Evolutionary conservation across 2,888 invertebrate species (phyloP).

Genomic region (Epinotia bilunana): DNA sequence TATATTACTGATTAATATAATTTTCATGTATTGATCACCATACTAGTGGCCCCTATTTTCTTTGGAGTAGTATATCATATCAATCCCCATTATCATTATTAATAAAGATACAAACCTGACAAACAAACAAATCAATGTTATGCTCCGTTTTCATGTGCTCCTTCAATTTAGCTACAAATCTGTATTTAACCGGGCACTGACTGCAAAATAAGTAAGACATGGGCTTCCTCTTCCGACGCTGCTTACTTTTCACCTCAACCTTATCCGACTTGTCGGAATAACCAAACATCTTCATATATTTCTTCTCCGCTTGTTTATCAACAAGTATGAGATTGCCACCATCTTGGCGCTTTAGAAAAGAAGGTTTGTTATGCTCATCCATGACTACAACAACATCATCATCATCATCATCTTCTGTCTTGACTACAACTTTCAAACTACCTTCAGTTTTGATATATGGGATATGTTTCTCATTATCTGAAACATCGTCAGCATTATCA

Average conservation of each 20-base stretch:
- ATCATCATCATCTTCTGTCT: constrained; percentile 53
- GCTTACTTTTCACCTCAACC: constrained; percentile 48
- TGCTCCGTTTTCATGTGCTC: constrained; percentile 73
- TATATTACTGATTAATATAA: too few relatives aligned
- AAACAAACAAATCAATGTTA: constrained; percentile 65
- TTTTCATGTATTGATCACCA: too few relatives aligned
- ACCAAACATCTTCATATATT: constrained; percentile 42
- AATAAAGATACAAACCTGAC: constrained; percentile 62
- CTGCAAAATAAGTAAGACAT: constrained; percentile 67
- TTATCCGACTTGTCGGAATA: background rate
- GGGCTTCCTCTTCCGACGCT: constrained; percentile 63
- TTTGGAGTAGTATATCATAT: too few relatives aligned
- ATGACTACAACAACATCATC: constrained; percentile 59
- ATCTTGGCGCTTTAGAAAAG: constrained; percentile 53
- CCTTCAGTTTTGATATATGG: background rate
- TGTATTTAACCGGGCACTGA: constrained; percentile 69
- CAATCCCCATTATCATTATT: background rate
- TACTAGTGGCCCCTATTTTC: too few relatives aligned
- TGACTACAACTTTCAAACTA: constrained; percentile 32
- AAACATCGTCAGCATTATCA: constrained; percentile 28
- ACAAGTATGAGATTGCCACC: constrained; percentile 51
- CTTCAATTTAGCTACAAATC: constrained; percentile 71
- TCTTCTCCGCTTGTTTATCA: constrained; percentile 49
- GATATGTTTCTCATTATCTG: constrained; percentile 10
- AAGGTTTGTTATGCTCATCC: constrained; percentile 55